Conservation (phyloP, 2,797 vertebrate genomes). For the Pangasius sanitwongsei region DNA sequence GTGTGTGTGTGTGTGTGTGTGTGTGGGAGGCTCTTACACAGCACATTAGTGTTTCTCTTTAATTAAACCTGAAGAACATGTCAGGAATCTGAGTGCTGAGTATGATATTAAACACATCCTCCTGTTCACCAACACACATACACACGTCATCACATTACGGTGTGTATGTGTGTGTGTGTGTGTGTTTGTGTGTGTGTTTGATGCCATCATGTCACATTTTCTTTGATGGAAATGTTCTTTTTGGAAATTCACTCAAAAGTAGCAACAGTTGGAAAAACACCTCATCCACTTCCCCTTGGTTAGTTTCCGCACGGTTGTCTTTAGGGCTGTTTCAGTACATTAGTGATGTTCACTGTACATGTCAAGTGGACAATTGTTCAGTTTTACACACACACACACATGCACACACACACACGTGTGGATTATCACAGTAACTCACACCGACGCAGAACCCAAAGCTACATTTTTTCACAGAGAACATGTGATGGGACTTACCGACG, state of each 20-base stretch:
- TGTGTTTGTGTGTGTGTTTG: neutral
- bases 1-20: constrained; percentile 48
- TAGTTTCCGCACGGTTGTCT: neutral
- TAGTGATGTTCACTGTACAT: neutral
- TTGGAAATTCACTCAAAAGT: neutral
- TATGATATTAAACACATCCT: constrained; percentile 38
- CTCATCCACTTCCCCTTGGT: neutral
- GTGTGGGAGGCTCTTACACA: constrained; percentile 53
- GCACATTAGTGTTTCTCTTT: constrained; percentile 66
- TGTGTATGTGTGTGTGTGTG: constrained; percentile 6
- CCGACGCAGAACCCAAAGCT: constrained; percentile 39
- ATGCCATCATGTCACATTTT: neutral
- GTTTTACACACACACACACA: neutral
- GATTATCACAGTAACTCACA: constrained; percentile 42
- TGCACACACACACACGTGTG: neutral
- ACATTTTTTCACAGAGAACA: constrained; percentile 67
- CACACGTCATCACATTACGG: constrained; percentile 7
- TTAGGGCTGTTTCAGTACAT: neutral
- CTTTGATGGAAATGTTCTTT: neutral
- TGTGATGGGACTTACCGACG: constrained; percentile 56
- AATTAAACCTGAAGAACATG: constrained; percentile 59
- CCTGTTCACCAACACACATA: constrained; percentile 53
- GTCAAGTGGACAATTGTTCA: neutral
- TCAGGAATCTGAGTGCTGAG: constrained; percentile 33
- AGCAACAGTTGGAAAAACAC: neutral